These are phyloP conservation scores for Amphipoea oculea DNA, from an alignment of 2,888 invertebrate genomes.

Conservation along the genomic window DNA sequence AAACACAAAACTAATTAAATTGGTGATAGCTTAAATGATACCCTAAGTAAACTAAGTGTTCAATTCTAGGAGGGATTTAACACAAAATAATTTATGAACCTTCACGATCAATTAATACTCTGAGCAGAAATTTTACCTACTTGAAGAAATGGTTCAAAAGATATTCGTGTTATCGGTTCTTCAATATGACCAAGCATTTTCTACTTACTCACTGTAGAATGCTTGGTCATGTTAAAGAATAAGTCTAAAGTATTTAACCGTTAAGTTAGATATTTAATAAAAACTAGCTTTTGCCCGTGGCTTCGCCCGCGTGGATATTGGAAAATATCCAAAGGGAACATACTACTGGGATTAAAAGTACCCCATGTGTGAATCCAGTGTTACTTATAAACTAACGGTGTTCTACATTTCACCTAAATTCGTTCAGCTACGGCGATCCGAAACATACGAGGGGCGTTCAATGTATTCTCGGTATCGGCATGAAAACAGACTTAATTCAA, in stretches of 20 bases:
- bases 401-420: background rate
- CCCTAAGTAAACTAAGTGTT: background rate
- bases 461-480: no score
- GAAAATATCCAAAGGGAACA: background rate
- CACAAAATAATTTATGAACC: background rate
- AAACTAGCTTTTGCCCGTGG: background rate
- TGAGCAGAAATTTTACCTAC: background rate
- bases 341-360: background rate
- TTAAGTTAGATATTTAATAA: background rate
- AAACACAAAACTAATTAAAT: no score
- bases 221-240: constrained; percentile 1
- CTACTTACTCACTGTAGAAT: background rate
- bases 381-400: background rate
- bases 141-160: background rate
- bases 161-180: background rate
- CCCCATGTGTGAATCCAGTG: background rate
- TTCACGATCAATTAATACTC: background rate
- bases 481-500: no score
- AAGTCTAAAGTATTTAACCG: background rate
- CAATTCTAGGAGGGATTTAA: background rate
- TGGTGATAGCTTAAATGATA: no score
- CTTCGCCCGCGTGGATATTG: background rate
- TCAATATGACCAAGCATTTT: background rate
- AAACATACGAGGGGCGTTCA: no score
- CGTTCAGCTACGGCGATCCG: background rate